These are phyloP conservation scores for Hemibagrus guttatus DNA, from an alignment of 2,797 vertebrate genomes.

Conservation along the genomic window DNA sequence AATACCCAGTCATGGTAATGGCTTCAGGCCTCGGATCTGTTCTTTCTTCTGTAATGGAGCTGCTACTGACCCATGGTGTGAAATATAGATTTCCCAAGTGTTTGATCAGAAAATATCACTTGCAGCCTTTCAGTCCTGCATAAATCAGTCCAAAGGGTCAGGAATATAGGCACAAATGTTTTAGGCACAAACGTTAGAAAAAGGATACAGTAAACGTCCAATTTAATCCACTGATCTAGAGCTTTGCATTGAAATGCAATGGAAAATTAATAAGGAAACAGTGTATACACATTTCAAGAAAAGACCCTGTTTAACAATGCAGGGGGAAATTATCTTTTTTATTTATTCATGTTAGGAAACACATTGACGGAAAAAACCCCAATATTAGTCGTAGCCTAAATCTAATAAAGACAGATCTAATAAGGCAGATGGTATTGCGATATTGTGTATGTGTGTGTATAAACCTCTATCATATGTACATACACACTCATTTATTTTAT, in stretches of 20 bases:
- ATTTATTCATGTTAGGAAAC: not conserved
- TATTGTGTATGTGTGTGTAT: no score
- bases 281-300: slow-evolving; percentile 41
- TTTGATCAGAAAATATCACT: not conserved
- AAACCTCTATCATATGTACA: no score
- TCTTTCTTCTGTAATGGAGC: not conserved
- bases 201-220: not conserved
- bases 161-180: not conserved
- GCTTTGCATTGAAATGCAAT: not conserved
- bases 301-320: not conserved
- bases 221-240: not conserved
- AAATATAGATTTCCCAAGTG: slow-evolving; percentile 9
- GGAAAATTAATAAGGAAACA: slow-evolving; percentile 43
- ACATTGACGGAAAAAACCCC: not conserved
- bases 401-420: not conserved
- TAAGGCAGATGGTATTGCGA: no score
- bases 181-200: not conserved
- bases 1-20: slow-evolving; percentile 50
- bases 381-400: not conserved
- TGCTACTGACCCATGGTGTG: not conserved
- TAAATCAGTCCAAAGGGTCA: slow-evolving; percentile 7
- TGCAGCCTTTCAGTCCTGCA: not conserved
- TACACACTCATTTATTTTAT: no score
- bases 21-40: slow-evolving; percentile 48
- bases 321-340: not conserved